Evolutionary conservation across 2,888 invertebrate genomes (phyloP).

Genomic region (Meandrusa payeni): DNA sequence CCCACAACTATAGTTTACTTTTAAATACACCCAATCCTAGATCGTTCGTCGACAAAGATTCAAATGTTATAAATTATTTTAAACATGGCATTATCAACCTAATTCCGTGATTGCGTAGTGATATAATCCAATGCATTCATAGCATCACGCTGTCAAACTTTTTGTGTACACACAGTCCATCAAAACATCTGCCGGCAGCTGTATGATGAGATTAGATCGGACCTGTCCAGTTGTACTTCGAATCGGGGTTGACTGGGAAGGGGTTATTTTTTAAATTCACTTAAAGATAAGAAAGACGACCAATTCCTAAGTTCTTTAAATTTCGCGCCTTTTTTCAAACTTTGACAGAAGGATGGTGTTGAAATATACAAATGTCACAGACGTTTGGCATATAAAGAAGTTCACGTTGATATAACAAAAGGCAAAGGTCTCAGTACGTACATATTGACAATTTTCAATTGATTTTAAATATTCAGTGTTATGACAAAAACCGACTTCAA

Average conservation of each 20-base stretch:
- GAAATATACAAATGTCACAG: too few relatives aligned
- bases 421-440: too few relatives aligned
- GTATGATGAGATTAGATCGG: slow-evolving; percentile 63
- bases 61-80: not conserved
- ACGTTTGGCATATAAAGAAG: too few relatives aligned
- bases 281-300: slow-evolving; percentile 14
- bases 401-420: too few relatives aligned
- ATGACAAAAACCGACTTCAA: too few relatives aligned
- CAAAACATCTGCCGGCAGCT: slow-evolving; percentile 73
- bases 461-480: too few relatives aligned
- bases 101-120: not conserved
- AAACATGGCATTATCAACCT: slow-evolving; percentile 1
- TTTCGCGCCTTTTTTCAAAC: not conserved
- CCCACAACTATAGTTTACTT: slow-evolving; percentile 13
- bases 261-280: slow-evolving; percentile 48
- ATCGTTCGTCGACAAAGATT: not conserved
- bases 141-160: slow-evolving; percentile 19
- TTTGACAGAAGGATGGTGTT: too few relatives aligned
- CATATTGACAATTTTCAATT: too few relatives aligned
- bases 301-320: not conserved
- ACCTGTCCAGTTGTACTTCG: slow-evolving; percentile 56
- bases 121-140: slow-evolving; percentile 1
- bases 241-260: slow-evolving; percentile 53
- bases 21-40: slow-evolving; percentile 20
- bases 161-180: slow-evolving; percentile 30